Conservation (phyloP, 2,888 invertebrate species). For the Pristionchus exspectatus region DNA sequence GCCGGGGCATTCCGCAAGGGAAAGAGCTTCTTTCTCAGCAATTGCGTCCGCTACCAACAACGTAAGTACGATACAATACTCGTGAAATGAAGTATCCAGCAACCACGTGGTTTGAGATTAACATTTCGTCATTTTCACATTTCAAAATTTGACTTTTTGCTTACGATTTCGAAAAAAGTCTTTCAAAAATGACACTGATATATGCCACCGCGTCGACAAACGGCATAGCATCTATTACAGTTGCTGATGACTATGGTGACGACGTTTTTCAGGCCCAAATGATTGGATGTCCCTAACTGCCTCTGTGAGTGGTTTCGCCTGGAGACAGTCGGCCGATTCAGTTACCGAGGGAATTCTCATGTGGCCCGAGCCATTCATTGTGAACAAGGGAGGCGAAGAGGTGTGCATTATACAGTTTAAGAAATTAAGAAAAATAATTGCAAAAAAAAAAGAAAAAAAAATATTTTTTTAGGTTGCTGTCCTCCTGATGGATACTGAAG, state of each 20-base stretch:
- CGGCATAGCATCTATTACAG: too few relatives aligned
- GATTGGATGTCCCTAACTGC: neutral
- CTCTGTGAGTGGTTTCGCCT: neutral
- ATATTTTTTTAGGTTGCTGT: too few relatives aligned
- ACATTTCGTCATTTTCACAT: neutral
- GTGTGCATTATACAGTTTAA: too few relatives aligned
- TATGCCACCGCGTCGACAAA: too few relatives aligned
- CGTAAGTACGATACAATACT: neutral
- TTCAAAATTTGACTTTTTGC: neutral
- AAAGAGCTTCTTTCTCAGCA: neutral
- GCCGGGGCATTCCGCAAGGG: constrained; percentile 19
- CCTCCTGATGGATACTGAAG: too few relatives aligned
- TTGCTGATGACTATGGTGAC: neutral
- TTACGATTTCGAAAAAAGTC: too few relatives aligned
- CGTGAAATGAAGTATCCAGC: neutral
- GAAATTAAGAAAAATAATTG: too few relatives aligned
- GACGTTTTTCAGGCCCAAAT: neutral
- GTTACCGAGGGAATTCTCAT: constrained; percentile 26
- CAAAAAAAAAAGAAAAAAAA: too few relatives aligned
- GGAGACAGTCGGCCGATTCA: neutral
- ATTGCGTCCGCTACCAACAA: neutral
- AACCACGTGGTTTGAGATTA: neutral
- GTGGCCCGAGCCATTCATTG: constrained; percentile 33
- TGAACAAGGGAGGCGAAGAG: neutral
- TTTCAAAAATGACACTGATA: too few relatives aligned